Evolutionary conservation across 2,888 invertebrate genomes (phyloP), one percentile per base, ranked within the genome.

Genomic region (Drosophila anomelani): DNA sequence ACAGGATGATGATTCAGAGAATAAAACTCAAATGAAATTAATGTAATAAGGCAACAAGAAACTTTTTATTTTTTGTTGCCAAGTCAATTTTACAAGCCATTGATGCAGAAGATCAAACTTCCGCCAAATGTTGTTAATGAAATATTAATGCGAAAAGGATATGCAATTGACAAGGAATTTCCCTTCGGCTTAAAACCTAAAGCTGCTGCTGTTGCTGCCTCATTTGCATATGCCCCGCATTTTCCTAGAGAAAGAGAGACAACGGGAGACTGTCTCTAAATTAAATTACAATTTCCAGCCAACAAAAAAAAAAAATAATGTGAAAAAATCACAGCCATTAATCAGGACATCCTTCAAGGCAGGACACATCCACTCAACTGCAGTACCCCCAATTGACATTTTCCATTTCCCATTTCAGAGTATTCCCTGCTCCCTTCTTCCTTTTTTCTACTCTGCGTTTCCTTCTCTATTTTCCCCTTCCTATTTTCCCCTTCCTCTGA

Each of bases 31-130:
- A 91, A 89, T 91, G 87, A 90, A 91, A 90, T 90, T 90, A 91
- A 90, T 90, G 90, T 90, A 90, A 91, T 90, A 90, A 91, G 86
- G 91, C 90, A 90, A 85, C 9, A 8, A 8, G 26, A 26, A 23
- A 46, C 4, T 46, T 26, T 26, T 9, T 41, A 13, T 23, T 7
- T 23, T 44, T 78, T 82, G 76, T 76, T 85, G 83, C 75, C 90
- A 88, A 91, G 91, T 91, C 92, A 91, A 91, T 91, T 91, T 91
- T 81, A 91, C 92, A 91, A 92, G 74, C 89, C 91, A 91, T 91
- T 91, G 92, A 91, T 91, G 91, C 91, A 91, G 92, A 91, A 91
- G 90, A 90, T 90, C 90, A 90, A 90, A 91, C 91, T 91, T 91
- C 91, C 88, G 75, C 70, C 77, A 89, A 90, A 90, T 90, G 88